Conservation (phyloP, 2,797 vertebrate species). For the Rallus crepitans region DNA sequence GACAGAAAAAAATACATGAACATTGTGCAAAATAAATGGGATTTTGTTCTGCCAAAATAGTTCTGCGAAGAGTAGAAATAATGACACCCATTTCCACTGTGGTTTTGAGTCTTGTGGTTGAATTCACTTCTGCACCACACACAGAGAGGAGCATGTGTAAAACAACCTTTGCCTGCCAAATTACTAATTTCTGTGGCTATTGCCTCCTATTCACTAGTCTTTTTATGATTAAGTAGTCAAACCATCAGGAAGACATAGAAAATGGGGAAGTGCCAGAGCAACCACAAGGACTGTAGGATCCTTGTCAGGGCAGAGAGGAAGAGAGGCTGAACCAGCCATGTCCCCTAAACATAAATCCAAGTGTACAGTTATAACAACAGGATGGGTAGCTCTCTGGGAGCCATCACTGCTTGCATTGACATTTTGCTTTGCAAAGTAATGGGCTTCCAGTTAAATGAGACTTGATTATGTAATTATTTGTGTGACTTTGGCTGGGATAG, state of each 20-base stretch:
- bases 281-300: background rate
- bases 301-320: background rate
- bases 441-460: background rate
- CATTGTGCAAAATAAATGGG: background rate
- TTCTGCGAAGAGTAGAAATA: background rate
- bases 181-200: background rate
- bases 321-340: background rate
- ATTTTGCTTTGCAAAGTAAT: background rate
- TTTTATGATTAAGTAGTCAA: background rate
- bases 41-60: background rate
- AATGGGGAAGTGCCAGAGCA: background rate
- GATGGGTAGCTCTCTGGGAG: background rate
- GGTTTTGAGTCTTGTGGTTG: background rate
- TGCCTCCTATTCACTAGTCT: background rate
- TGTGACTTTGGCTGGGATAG: no score
- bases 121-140: background rate
- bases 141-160: background rate
- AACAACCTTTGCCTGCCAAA: background rate
- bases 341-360: background rate
- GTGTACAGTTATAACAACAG: background rate
- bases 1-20: background rate
- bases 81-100: fast-evolving
- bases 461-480: background rate
- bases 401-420: background rate
- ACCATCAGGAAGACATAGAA: background rate